Percentiles rank a stretch among this genome's conserved stretches.
Evolutionary conservation across 2,113 vertebrate genomes (phyloP).

Genomic region (Pseudopipra pipra): DNA sequence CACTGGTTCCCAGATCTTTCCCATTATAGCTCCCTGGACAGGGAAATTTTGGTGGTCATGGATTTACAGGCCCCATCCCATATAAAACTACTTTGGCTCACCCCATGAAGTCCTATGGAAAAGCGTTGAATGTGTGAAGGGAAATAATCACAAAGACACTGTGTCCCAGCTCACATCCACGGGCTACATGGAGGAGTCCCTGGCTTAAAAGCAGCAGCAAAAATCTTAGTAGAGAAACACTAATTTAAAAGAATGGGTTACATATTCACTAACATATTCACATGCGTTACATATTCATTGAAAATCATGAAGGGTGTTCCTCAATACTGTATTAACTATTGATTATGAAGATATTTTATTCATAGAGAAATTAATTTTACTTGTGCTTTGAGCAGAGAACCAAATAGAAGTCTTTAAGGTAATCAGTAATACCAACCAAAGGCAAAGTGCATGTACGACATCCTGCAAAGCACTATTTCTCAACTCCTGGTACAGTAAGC

Average conservation of each 20-base stretch:
- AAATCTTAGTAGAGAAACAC: background rate
- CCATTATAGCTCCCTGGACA: background rate
- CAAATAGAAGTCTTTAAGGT: background rate
- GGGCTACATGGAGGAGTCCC: background rate
- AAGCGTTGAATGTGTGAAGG: background rate
- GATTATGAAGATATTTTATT: background rate
- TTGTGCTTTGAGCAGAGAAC: background rate
- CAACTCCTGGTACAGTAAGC: background rate
- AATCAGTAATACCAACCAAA: background rate
- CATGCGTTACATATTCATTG: background rate
- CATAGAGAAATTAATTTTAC: background rate
- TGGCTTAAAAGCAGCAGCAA: conserved; percentile 23
- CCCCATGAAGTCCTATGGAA: background rate
- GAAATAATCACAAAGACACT: background rate
- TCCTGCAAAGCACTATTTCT: background rate
- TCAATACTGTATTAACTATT: background rate
- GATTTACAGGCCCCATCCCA: background rate
- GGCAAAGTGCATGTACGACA: background rate
- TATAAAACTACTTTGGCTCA: background rate
- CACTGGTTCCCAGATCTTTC: background rate
- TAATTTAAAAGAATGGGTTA: background rate
- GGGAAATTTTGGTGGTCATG: background rate
- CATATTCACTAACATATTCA: background rate
- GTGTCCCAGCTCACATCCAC: background rate
- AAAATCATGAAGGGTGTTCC: background rate